Base-by-base conservation (phyloP, 2,113 vertebrate genomes). In the Zosterops hypoxanthus region DNA sequence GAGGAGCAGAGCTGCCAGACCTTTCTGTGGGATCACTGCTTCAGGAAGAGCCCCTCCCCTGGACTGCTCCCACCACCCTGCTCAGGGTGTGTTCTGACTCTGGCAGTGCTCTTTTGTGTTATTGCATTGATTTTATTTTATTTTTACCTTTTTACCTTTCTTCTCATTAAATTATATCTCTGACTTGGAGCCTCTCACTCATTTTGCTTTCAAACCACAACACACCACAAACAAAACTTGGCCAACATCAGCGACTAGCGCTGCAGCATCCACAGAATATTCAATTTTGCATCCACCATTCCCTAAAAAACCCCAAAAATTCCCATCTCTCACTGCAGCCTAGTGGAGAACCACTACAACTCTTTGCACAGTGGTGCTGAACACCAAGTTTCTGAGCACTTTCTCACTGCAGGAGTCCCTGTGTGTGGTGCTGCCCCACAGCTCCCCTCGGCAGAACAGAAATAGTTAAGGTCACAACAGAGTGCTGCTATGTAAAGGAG, bases 401-500 rank as follows among this genome's bases (percentile, higher is more conserved):
- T 34, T 6, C 55, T 13, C 31, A 5, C 8, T 4, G 23, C 82
- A 44, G 53, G 42, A 78, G 52, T 9, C 81, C 63, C 87, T 7
- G 50, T 2, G 1, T 3, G 55, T 29, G 72, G 14, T 41, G 70
- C 34, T 94, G 86, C 80, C 89, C 97, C 95, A 42, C 0, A 12
- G 57, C 16, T 86, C 93, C 72, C 71, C 63, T 65, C 61, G 23
- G 82, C 31, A 12, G 97, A 15, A 57, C 86, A 84, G 97, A 97
- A 98, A 98, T 6, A 95, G 98, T 98, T 98, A 98, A 98, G 95
- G 97, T 97, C 97, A 93, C 94, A 96, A 80, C 90, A 84, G 92
- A 94, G 93, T 34, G 77, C 61, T 97, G 98, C 98, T 98, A 98
- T 98, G 98, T 98, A 99, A 99, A 99, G 99, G 99, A 99, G 99